Evolutionary conservation across 2,797 vertebrate species (phyloP).

Genomic region (Labroides dimidiatus): DNA sequence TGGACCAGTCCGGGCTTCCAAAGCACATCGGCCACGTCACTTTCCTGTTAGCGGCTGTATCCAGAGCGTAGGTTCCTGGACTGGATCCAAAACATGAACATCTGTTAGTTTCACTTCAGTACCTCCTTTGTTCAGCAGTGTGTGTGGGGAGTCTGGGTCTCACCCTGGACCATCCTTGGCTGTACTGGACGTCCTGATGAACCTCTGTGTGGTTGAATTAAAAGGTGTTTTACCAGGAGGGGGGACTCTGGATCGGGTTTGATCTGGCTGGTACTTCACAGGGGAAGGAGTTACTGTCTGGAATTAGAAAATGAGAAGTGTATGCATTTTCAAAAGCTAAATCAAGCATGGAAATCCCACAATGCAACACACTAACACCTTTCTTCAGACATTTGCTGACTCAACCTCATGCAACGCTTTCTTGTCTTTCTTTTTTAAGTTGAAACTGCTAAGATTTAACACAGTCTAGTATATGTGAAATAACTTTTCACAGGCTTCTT

Average conservation of each 20-base stretch:
- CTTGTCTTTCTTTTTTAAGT: too few species aligned
- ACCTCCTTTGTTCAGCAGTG: rapidly evolving
- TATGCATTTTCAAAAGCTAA: too few species aligned
- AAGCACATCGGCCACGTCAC: slow-evolving; percentile 91
- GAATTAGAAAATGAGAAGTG: not conserved
- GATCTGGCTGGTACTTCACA: slow-evolving; percentile 78
- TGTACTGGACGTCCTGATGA: slow-evolving; percentile 39
- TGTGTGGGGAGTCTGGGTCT: slow-evolving; percentile 15
- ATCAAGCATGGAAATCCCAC: too few species aligned
- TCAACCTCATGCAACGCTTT: too few species aligned
- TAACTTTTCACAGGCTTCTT: too few species aligned
- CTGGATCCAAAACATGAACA: slow-evolving; percentile 63
- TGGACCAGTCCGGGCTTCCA: slow-evolving; percentile 88
- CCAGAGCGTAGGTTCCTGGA: slow-evolving; percentile 82
- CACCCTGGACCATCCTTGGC: slow-evolving; percentile 78
- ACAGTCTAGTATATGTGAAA: too few species aligned
- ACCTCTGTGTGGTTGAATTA: slow-evolving; percentile 71
- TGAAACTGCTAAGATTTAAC: too few species aligned
- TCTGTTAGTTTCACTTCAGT: slow-evolving; percentile 17
- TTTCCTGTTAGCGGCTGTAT: slow-evolving; percentile 62
- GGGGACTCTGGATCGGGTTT: slow-evolving; percentile 40
- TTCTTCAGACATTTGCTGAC: too few species aligned
- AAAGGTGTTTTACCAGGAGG: slow-evolving; percentile 79
- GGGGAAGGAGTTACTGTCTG: slow-evolving; percentile 80
- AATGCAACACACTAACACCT: too few species aligned